These are phyloP conservation scores for Puffinus mauretanicus DNA, from an alignment of 2,113 vertebrate genomes.

Conservation along the genomic window DNA sequence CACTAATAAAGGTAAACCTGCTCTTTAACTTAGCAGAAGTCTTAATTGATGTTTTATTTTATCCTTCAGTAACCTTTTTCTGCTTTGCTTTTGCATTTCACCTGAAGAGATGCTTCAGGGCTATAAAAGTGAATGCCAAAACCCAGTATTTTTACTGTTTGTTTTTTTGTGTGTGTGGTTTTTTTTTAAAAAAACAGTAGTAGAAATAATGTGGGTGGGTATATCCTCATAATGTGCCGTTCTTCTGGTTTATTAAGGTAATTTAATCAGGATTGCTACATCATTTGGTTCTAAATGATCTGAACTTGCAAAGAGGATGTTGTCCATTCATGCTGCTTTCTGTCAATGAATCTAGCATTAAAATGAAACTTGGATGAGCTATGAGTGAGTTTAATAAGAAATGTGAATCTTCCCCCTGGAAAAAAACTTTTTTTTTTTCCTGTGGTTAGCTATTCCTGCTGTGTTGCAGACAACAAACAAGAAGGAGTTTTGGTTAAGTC, in stretches of 20 bases:
- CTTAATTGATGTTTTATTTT: too few species aligned
- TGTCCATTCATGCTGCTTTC: not conserved
- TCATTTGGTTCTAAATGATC: not conserved
- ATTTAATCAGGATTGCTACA: not conserved
- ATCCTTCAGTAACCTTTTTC: not conserved
- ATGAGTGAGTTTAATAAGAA: not conserved
- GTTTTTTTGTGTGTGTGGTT: not conserved
- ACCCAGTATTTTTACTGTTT: not conserved
- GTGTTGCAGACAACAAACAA: not conserved
- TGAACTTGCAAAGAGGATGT: not conserved
- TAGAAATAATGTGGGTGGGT: not conserved
- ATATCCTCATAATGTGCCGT: not conserved
- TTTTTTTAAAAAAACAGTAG: not conserved
- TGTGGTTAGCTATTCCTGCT: not conserved
- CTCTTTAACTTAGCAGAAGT: not conserved
- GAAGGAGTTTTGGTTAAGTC: not conserved
- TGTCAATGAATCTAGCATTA: not conserved
- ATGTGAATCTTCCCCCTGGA: not conserved
- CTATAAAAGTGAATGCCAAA: not conserved
- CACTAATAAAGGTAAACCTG: not conserved
- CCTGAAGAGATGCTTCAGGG: not conserved
- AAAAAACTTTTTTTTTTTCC: not conserved
- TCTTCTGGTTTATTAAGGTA: not conserved
- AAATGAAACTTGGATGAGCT: not conserved
- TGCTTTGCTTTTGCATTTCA: not conserved